Conservation (phyloP, 2,113 vertebrate genomes). For the Tichodroma muraria region DNA sequence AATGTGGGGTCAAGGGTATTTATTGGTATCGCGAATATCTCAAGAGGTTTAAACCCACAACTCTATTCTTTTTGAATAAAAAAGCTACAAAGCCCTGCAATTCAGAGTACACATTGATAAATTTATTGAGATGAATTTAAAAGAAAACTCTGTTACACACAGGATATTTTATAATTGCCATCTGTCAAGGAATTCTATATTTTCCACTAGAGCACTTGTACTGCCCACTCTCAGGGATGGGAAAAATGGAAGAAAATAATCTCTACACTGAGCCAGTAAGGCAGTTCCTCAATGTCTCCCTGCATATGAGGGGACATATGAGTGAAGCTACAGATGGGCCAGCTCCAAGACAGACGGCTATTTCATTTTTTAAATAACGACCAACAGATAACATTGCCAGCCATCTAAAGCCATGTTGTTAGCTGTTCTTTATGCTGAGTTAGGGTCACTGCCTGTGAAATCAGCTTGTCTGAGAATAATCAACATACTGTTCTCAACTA, state of each 20-base stretch:
- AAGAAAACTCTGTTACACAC: neutral
- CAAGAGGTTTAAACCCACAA: neutral
- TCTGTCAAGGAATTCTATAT: neutral
- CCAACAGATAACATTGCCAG: neutral
- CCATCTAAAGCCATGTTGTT: neutral
- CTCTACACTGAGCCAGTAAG: neutral
- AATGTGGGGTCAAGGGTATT: neutral
- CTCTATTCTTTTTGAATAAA: neutral
- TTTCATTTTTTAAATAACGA: neutral
- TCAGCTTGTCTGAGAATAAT: neutral
- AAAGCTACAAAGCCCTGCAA: neutral
- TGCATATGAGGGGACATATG: neutral
- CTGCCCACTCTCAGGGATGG: neutral
- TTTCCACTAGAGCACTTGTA: neutral
- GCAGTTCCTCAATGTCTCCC: neutral
- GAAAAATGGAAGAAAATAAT: neutral
- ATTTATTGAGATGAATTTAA: neutral
- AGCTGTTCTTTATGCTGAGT: neutral
- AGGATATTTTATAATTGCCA: neutral
- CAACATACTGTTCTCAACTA: neutral
- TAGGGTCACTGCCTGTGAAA: neutral
- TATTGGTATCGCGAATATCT: neutral
- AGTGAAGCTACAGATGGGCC: neutral
- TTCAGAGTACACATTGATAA: neutral
- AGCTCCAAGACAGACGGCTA: neutral